These are phyloP conservation scores for Neomonachus schauinslandi DNA, from an alignment of 2,113 vertebrate genomes.

Conservation along the genomic window DNA sequence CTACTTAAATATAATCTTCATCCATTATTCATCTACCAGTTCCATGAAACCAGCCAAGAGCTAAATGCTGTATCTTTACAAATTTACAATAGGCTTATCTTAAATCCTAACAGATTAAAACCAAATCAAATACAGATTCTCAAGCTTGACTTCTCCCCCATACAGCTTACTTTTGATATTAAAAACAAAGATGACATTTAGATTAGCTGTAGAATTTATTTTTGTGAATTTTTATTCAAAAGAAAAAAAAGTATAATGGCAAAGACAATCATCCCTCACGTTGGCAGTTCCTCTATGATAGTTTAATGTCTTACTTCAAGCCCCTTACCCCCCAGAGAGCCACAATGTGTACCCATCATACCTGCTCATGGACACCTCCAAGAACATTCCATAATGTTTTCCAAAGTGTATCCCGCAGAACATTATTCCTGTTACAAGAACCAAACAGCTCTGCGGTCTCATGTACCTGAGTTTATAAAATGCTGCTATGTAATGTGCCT, in stretches of 20 bases:
- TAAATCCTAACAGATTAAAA: slow-evolving; percentile 13
- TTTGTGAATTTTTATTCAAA: slow-evolving; percentile 41
- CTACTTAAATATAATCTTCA: not conserved
- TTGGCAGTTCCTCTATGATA: not conserved
- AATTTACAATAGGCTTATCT: not conserved
- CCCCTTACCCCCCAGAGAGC: not conserved
- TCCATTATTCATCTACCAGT: not conserved
- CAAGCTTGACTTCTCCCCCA: slow-evolving; percentile 8
- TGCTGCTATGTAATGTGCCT: not conserved
- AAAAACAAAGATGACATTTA: slow-evolving; percentile 25
- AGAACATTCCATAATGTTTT: not conserved
- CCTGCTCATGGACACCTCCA: not conserved
- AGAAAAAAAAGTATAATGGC: not conserved
- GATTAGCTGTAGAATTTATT: not conserved
- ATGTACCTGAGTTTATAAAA: not conserved
- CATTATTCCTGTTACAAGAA: not conserved
- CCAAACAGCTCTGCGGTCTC: not conserved
- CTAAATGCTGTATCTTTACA: not conserved
- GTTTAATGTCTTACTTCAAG: not conserved
- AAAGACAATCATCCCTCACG: not conserved
- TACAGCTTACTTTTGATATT: not conserved
- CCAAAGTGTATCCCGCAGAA: not conserved
- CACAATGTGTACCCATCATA: not conserved
- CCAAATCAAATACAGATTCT: not conserved
- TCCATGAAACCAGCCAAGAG: not conserved